phyloP scores from a whole-genome alignment of 2,888 invertebrate genomes.

The Anaspis maculata region DNA sequence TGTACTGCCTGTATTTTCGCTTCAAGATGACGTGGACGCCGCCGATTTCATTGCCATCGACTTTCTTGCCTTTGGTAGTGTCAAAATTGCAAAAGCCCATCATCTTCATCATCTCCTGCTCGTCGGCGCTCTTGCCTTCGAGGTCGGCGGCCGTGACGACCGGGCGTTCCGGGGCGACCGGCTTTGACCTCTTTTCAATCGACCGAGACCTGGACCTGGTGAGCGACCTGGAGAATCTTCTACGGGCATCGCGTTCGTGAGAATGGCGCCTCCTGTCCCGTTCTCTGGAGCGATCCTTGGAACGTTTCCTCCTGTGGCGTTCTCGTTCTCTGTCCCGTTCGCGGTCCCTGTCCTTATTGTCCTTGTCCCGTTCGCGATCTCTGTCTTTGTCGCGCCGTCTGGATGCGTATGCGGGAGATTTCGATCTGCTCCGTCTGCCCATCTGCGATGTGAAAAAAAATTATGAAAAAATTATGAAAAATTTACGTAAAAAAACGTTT shows the following conservation, averaged over 20 bases:
- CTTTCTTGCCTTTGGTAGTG: slow-evolving; percentile 92
- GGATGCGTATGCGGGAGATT: slow-evolving; percentile 44
- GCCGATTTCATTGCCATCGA: slow-evolving; percentile 89
- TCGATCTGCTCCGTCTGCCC: slow-evolving; percentile 47
- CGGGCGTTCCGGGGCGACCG: slow-evolving; percentile 48
- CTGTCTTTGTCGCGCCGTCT: slow-evolving; percentile 47
- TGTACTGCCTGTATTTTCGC: slow-evolving; percentile 95
- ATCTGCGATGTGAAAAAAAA: slow-evolving; percentile 31
- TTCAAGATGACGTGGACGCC: slow-evolving; percentile 93
- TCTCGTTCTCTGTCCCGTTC: slow-evolving; percentile 40
- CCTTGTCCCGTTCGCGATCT: slow-evolving; percentile 41
- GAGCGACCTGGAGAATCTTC: slow-evolving; percentile 38
- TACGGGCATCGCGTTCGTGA: slow-evolving; percentile 39
- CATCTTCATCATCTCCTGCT: slow-evolving; percentile 88
- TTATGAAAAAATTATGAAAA: slow-evolving; percentile 5
- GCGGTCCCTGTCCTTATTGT: slow-evolving; percentile 43
- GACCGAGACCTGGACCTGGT: slow-evolving; percentile 32
- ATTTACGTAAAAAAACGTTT: too few species aligned
- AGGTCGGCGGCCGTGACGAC: slow-evolving; percentile 74
- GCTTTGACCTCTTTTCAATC: slow-evolving; percentile 30
- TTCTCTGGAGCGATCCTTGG: slow-evolving; percentile 41
- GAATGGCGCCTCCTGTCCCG: slow-evolving; percentile 28
- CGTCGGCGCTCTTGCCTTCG: slow-evolving; percentile 83
- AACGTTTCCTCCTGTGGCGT: slow-evolving; percentile 38
- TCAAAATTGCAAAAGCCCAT: slow-evolving; percentile 98